Percentiles rank a stretch among this genome's conserved stretches.
These are phyloP conservation scores for Pangasius djambal DNA, from an alignment of 2,797 vertebrate genomes.

Conservation along the genomic window DNA sequence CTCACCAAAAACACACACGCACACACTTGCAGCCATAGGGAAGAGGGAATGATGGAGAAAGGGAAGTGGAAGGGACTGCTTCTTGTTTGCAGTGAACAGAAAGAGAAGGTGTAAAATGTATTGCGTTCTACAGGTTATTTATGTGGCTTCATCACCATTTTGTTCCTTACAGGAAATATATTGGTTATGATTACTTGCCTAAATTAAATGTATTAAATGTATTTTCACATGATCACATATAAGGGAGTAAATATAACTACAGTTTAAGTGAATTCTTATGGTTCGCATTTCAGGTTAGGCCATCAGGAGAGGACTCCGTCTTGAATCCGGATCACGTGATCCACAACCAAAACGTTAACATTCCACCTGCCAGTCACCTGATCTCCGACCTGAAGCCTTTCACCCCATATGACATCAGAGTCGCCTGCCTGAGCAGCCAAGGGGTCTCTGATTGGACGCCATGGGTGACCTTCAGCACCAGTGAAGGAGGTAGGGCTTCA, in stretches of 20 bases:
- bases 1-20: not conserved
- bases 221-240: not conserved
- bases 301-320: constrained; percentile 58
- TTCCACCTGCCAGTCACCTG: constrained; percentile 74
- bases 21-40: not conserved
- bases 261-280: not conserved
- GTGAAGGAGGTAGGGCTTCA: constrained; percentile 81
- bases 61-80: constrained; percentile 41
- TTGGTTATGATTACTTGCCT: not conserved
- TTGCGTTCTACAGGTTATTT: not conserved
- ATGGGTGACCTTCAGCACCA: constrained; percentile 79
- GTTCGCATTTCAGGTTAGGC: constrained; percentile 72
- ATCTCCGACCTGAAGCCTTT: constrained; percentile 77
- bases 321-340: constrained; percentile 63
- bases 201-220: not conserved
- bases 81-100: constrained; percentile 41
- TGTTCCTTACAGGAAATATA: not conserved
- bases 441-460: constrained; percentile 83
- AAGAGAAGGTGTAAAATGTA: constrained; percentile 29
- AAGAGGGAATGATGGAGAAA: constrained; percentile 8
- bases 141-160: not conserved
- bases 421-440: constrained; percentile 82
- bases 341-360: constrained; percentile 74
- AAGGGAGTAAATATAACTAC: not conserved
- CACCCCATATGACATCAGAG: constrained; percentile 77